Evolutionary conservation across 2,113 vertebrate genomes (phyloP), one percentile per base, ranked within the genome.

Genomic region (Hypomesus transpacificus): DNA sequence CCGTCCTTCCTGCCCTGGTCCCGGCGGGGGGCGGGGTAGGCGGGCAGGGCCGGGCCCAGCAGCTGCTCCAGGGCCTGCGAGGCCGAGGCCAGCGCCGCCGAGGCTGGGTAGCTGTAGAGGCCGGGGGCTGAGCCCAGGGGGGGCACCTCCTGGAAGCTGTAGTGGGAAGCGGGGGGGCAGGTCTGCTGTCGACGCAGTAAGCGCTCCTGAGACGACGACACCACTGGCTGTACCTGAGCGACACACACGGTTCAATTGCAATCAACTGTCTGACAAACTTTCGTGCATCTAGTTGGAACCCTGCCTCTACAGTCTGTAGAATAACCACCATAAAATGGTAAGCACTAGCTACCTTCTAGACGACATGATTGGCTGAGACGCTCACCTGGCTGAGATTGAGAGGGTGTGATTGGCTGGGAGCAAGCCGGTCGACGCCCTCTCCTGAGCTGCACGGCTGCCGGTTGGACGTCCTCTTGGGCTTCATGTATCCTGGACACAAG

Each of bases 311-410:
- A 46, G 7, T 46, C 39, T 2, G 31, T 53, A 53, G 39, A 46
- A 1, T 46, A 46, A 46, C 39, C 39, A 46, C 39, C 9, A 2
- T 46, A 46, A 46, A 9, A 46, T 11, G 39, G 2, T 13, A 46
- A 46, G 39, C 39, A 46, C 9, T 46, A 46, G 39, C 39, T 46
- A 46, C 39, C 39, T 46, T 46, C 39, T 46, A 46, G 39, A 46
- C 39, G 11, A 39, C 39, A 1, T 54, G 21, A 69, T 59, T n/a
- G 16, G 31, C 3, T 3, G 9, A 50, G 18, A 20, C 8, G 14
- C 69, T 86, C 64, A 99, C 97, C 96, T 99, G 97, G 90, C 97
- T 99, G 89, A 99, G 97, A 90, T 99, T 99, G 79, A 99, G 94
- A 60, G 97, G 97, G 87, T 98, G 96, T 14, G 94, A 94, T 88